A percentile compares a stretch with the other conserved stretches of the same genome.
phyloP scores from a whole-genome alignment of 2,113 vertebrate species.

The Caloenas nicobarica region DNA sequence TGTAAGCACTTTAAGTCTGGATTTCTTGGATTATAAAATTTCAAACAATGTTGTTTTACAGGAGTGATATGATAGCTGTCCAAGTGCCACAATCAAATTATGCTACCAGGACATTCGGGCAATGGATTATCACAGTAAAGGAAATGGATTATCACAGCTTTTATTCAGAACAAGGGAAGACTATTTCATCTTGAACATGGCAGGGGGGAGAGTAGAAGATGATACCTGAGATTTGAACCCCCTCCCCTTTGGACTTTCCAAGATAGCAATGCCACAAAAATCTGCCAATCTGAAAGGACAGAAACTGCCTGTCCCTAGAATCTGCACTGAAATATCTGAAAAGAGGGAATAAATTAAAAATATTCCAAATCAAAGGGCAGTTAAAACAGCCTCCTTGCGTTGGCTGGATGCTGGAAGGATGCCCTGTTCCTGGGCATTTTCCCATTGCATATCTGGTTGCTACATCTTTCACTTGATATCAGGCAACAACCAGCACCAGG shows the following conservation, averaged over 20 bases:
- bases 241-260: not conserved
- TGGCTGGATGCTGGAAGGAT: not conserved
- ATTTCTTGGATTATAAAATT: constrained; percentile 16
- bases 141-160: constrained; percentile 26
- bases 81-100: constrained; percentile 29
- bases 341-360: not conserved
- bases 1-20: constrained; percentile 19
- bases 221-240: not conserved
- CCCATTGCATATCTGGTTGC: not conserved
- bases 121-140: constrained; percentile 39
- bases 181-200: constrained; percentile 7
- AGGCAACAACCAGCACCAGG: not conserved
- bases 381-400: not conserved
- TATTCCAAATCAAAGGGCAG: not conserved
- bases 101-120: not conserved
- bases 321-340: not conserved
- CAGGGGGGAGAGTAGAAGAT: not conserved
- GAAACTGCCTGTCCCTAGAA: not conserved
- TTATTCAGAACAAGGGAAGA: constrained; percentile 34
- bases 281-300: not conserved
- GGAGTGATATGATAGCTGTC: not conserved
- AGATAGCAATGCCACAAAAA: not conserved
- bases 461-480: not conserved
- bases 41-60: constrained; percentile 7
- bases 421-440: not conserved